Base-by-base conservation (phyloP, 2,888 invertebrate genomes). In the Dicranocentrus wangi region DNA sequence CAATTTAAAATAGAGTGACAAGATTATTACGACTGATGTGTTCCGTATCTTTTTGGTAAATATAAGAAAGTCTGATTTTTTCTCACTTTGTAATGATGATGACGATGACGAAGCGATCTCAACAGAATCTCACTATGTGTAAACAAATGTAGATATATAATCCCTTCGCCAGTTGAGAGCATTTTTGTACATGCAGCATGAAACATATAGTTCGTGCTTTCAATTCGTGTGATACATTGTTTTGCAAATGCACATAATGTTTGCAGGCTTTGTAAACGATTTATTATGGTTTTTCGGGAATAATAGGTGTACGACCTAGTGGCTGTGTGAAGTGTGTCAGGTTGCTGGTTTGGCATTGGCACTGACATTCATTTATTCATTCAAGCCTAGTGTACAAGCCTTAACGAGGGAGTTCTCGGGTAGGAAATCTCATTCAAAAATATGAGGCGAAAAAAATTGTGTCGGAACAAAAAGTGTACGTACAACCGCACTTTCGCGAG, bases 321-420 rank as follows among this genome's bases (percentile, higher is more conserved):
- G 53, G 51, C 25, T 66, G 69, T 77, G 77, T 69, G 69, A 77
- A 77, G 69, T 77, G 69, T 77, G 77, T 69, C 77, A 77, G 47
- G n/a, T 65, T 63, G 39, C 21, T 65, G 19, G 28, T 63, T 27
- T 43, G 13, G 43, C 43, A 43, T 43, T 43, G 51, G 51, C 51
- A 51, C 19, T 51, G 51, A 8, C 19, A 51, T 51, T 51, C 51
- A 51, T 19, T 51, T 17, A 51, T 55, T 25, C 55, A 55, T 55
- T 23, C 55, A 55, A 47, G 15, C 47, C 7, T 47, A 10, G 47
- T n/a, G n/a, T n/a, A 47, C 47, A 47, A 47, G 47, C 47, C 10
- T 47, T n/a, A 47, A 47, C 2, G 5, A 47, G n/a, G 15, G 32
- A n/a, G n/a, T n/a, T n/a, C n/a, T n/a, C n/a, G n/a, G n/a, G n/a